Conservation (phyloP, 1,140 invertebrate genomes). For the Parasteatoda tepidariorum region DNA sequence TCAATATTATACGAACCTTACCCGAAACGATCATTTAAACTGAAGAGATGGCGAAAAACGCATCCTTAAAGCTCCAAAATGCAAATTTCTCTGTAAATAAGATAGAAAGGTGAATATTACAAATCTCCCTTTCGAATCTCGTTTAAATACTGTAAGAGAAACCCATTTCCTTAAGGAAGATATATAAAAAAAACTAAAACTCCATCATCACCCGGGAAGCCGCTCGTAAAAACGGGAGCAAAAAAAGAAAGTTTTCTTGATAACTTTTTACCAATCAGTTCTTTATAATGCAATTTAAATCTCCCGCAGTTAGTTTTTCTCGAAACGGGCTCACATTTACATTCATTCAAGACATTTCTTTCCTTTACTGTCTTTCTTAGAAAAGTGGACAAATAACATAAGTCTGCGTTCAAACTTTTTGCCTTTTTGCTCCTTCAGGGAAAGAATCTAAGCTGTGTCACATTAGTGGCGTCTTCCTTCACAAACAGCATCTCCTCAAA, state of each 20-base stretch:
- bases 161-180: slow-evolving; percentile 27
- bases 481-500: slow-evolving; percentile 12
- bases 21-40: slow-evolving; percentile 28
- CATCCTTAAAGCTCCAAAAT: slow-evolving; percentile 40
- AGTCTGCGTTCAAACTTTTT: slow-evolving; percentile 40
- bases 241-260: slow-evolving; percentile 7
- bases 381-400: slow-evolving; percentile 53
- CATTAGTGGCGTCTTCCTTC: slow-evolving; percentile 44
- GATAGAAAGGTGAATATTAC: slow-evolving; percentile 58
- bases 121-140: slow-evolving; percentile 33
- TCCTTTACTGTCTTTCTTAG: neutral
- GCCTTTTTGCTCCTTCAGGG: slow-evolving; percentile 9
- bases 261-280: slow-evolving; percentile 57
- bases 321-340: slow-evolving; percentile 24
- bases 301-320: neutral
- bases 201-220: neutral
- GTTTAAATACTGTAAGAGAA: slow-evolving; percentile 51
- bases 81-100: slow-evolving; percentile 54
- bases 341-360: slow-evolving; percentile 22
- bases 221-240: slow-evolving; percentile 18
- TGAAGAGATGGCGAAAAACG: slow-evolving; percentile 33
- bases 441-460: slow-evolving; percentile 35
- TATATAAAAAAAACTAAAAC: neutral
- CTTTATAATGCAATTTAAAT: slow-evolving; percentile 60
- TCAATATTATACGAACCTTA: neutral